phyloP scores from a whole-genome alignment of 2,113 vertebrate genomes.

The Grallaria varia region DNA sequence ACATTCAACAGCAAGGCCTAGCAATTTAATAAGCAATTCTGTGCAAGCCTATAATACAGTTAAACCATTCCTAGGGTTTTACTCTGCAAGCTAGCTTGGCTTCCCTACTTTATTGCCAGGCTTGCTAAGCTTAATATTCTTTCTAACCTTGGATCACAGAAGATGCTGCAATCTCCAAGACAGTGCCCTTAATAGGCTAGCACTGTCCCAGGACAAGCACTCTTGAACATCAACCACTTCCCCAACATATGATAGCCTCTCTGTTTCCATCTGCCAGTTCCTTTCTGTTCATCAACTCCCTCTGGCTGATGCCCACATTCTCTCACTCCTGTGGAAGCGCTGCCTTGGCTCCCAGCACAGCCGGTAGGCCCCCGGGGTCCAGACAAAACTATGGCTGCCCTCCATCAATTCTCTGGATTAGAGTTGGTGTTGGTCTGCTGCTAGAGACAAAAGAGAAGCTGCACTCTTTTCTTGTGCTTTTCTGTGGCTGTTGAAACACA shows the following conservation, averaged over 20 bases:
- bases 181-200: neutral
- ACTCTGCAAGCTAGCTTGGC: neutral
- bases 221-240: neutral
- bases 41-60: neutral
- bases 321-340: neutral
- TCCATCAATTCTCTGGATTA: neutral
- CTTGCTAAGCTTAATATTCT: neutral
- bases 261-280: neutral
- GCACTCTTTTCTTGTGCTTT: neutral
- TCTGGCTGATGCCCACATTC: neutral
- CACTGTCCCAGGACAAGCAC: neutral
- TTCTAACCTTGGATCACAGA: neutral
- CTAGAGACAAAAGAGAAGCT: neutral
- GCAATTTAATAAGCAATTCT: neutral
- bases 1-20: neutral
- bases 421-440: neutral
- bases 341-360: neutral
- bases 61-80: neutral
- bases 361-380: neutral
- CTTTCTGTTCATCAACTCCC: neutral
- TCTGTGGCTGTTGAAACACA: neutral
- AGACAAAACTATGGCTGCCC: neutral
- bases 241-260: neutral
- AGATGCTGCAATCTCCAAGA: neutral
- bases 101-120: neutral